Conservation (phyloP, 2,113 vertebrate species). For the Addax nasomaculatus region DNA sequence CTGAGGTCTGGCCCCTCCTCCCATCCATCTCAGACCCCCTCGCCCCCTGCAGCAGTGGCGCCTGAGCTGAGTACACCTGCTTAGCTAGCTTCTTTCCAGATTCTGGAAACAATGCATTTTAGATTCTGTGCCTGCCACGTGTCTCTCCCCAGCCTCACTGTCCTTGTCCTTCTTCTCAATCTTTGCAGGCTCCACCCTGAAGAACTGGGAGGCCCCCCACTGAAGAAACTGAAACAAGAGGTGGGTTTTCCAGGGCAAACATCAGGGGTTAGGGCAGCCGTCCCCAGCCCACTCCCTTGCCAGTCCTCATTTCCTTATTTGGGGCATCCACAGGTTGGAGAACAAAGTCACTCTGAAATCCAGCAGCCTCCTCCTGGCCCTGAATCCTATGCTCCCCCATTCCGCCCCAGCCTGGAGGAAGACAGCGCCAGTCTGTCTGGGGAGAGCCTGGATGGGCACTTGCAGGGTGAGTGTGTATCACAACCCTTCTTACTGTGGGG, state of each 20-base stretch:
- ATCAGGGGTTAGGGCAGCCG: neutral
- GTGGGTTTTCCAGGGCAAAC: conserved; percentile 72
- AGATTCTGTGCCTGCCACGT: neutral
- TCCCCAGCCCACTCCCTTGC: neutral
- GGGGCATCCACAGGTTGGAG: conserved; percentile 70
- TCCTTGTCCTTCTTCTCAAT: neutral
- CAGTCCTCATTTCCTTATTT: neutral
- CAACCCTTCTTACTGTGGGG: neutral
- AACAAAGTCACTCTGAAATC: conserved; percentile 79
- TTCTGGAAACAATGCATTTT: neutral
- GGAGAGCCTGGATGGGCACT: conserved; percentile 90
- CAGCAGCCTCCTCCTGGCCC: conserved; percentile 72
- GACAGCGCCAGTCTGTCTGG: conserved; percentile 89
- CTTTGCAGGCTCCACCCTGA: conserved; percentile 83
- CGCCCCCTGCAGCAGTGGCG: neutral
- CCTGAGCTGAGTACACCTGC: neutral
- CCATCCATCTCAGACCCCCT: neutral
- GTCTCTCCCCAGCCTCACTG: neutral
- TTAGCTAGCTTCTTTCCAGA: neutral
- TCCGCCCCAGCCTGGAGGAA: conserved; percentile 86
- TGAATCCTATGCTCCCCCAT: conserved; percentile 72
- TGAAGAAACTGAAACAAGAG: conserved; percentile 93
- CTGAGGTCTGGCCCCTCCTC: neutral
- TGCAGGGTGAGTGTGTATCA: conserved; percentile 84
- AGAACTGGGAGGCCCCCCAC: conserved; percentile 71